Conservation (phyloP, 1,140 invertebrate genomes). For the Macrotrachela quadricornifera region DNA sequence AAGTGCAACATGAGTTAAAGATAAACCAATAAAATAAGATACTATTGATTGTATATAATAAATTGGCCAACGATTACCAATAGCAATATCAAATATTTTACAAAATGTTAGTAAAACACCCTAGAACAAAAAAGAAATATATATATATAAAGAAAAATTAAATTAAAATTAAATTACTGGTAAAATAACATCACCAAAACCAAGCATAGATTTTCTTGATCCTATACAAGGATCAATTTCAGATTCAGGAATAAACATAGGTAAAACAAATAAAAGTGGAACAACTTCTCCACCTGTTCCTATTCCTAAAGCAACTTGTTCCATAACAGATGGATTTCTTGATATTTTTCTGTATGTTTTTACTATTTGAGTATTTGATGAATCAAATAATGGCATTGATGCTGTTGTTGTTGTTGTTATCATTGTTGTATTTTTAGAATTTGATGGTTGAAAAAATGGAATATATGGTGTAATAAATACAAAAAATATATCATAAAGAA, state of each 20-base stretch:
- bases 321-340: background rate
- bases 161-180: constrained; percentile 23
- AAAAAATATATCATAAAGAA: constrained; percentile 42
- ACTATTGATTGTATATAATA: constrained; percentile 12
- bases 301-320: background rate
- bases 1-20: constrained; percentile 37
- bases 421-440: background rate
- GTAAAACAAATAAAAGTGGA: constrained; percentile 38
- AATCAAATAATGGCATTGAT: constrained; percentile 11
- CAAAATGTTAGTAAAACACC: background rate
- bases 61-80: background rate
- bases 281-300: constrained; percentile 16
- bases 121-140: too few relatives aligned
- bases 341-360: constrained; percentile 13
- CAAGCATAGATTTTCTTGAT: constrained; percentile 30
- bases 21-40: constrained; percentile 38
- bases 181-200: constrained; percentile 40
- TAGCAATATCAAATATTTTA: background rate
- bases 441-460: constrained; percentile 23
- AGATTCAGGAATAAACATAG: constrained; percentile 18
- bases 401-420: background rate
- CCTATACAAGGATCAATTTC: constrained; percentile 14
- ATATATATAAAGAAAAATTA: constrained; percentile 7
- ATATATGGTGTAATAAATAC: constrained; percentile 40
- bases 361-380: constrained; percentile 29